Percentiles rank a stretch among this genome's conserved stretches.
Conservation (phyloP, 2,888 invertebrate genomes). For the Trichogramma dendrolimi region DNA sequence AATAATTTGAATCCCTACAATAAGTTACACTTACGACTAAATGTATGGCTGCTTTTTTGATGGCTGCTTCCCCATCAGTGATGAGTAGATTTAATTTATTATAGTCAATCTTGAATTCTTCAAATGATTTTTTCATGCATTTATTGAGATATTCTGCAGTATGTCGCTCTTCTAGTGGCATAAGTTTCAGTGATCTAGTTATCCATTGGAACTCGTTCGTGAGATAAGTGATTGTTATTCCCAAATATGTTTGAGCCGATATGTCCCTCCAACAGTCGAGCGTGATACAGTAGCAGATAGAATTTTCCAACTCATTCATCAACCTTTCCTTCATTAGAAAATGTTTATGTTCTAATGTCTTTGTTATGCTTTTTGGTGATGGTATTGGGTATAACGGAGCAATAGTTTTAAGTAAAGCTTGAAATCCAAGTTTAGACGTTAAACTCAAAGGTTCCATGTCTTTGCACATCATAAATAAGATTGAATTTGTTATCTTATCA, state of each 20-base stretch:
- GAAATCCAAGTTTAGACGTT: constrained; percentile 25
- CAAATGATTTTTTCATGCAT: constrained; percentile 10
- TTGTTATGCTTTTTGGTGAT: constrained; percentile 17
- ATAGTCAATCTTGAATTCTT: constrained; percentile 15
- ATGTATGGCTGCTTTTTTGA: constrained; percentile 27
- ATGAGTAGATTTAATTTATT: constrained; percentile 4
- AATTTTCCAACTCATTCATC: constrained; percentile 3
- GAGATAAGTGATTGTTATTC: constrained; percentile 35
- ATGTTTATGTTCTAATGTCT: constrained; percentile 15
- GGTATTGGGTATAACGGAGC: constrained; percentile 21
- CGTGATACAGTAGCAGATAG: constrained; percentile 27
- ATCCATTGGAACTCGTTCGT: constrained; percentile 24
- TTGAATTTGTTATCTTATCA: constrained; percentile 17
- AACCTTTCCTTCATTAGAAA: constrained; percentile 6
- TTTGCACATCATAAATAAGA: constrained; percentile 24
- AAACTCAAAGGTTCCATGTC: constrained; percentile 21
- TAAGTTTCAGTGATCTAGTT: constrained; percentile 23
- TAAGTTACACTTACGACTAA: too few relatives aligned
- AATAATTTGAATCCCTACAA: too few relatives aligned
- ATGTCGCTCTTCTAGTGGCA: constrained; percentile 27
- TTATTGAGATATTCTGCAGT: constrained; percentile 28
- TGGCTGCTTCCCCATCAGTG: constrained; percentile 11
- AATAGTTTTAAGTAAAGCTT: constrained; percentile 15
- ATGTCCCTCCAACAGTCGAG: constrained; percentile 37
- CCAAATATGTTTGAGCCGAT: too few relatives aligned